Evolutionary conservation across 64 coral and sea anemone genomes (phyloP), one percentile per base, ranked within the genome.

Genomic region (Pachyseris speciosa): DNA sequence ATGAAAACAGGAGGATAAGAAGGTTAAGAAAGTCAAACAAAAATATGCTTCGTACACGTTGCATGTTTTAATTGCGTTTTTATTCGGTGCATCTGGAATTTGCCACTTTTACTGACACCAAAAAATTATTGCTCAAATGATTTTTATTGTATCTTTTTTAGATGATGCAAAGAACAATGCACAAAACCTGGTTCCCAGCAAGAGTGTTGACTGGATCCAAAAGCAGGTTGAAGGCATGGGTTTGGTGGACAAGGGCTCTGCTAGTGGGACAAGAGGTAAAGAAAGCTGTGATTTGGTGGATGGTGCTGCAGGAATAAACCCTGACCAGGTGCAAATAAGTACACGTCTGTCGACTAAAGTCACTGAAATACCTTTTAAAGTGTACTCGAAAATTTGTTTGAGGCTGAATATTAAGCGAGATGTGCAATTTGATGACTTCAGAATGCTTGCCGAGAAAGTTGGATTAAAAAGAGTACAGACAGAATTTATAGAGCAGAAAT

Each of bases 401-500:
- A 61, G 5, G 53, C 22, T 81, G 19, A 81, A 81, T 63, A 19
- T 63, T 17, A 13, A 61, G 40, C 19, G 36, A 40, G 0, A 63
- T 39, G 1, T 81, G 19, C 30, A 34, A 41, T 81, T 60, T 39
- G 53, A 81, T 38, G 77, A 81, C 34, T 81, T 81, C 51, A 60
- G 77, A 36, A 81, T 81, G 77, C 51, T 81, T 1, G 77, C 51
- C 25, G 20, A 81, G 52, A 81, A 61, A 38, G 77, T 81, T 40
- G 77, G 77, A 61, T 30, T 81, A 16, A n/a, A 6, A 17, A 81
- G n/a, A 36, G 32, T 61, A 26, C 52, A 81, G 33, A 63, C 34
- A 13, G 31, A 63, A 1, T 39, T 40, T 25, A 28, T 81, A 60
- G 17, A 26, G 3, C 77, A 81, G n/a, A 6, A 5, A 0, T 26